These are phyloP conservation scores for Camponotus fellah DNA, from an alignment of 2,888 invertebrate genomes.

Conservation along the genomic window DNA sequence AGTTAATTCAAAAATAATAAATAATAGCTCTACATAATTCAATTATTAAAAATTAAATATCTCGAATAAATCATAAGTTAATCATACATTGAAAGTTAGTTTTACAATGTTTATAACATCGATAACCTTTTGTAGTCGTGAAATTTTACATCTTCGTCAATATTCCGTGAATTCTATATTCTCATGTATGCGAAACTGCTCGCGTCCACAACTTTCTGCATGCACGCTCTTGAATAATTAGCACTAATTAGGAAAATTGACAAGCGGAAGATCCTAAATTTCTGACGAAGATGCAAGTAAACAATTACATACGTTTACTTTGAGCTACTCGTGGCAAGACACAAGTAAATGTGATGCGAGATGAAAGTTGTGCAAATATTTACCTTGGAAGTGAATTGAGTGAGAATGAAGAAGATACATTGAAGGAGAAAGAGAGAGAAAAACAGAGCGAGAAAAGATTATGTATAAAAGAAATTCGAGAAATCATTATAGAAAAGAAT, in stretches of 20 bases:
- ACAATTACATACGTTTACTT: slow-evolving; percentile 68
- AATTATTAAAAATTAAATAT: neutral
- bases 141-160: neutral
- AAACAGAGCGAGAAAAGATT: slow-evolving; percentile 6
- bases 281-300: slow-evolving; percentile 68
- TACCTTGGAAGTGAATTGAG: slow-evolving; percentile 68
- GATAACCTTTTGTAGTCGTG: neutral
- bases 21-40: slow-evolving; percentile 13
- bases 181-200: slow-evolving; percentile 7
- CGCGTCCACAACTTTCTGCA: slow-evolving; percentile 27
- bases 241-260: slow-evolving; percentile 66
- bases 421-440: slow-evolving; percentile 14
- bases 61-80: neutral
- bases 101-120: neutral
- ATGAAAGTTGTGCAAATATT: slow-evolving; percentile 75
- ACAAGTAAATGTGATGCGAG: slow-evolving; percentile 58
- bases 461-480: slow-evolving; percentile 10
- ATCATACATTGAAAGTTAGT: neutral
- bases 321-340: slow-evolving; percentile 54
- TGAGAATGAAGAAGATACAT: slow-evolving; percentile 56
- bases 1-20: neutral
- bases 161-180: neutral
- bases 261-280: slow-evolving; percentile 57
- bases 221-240: slow-evolving; percentile 57
- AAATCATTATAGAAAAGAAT: slow-evolving; percentile 1